Evolutionary conservation across 2,888 invertebrate genomes (phyloP), one percentile per base, ranked within the genome.

Genomic region (Caenorhabditis imperialis): DNA sequence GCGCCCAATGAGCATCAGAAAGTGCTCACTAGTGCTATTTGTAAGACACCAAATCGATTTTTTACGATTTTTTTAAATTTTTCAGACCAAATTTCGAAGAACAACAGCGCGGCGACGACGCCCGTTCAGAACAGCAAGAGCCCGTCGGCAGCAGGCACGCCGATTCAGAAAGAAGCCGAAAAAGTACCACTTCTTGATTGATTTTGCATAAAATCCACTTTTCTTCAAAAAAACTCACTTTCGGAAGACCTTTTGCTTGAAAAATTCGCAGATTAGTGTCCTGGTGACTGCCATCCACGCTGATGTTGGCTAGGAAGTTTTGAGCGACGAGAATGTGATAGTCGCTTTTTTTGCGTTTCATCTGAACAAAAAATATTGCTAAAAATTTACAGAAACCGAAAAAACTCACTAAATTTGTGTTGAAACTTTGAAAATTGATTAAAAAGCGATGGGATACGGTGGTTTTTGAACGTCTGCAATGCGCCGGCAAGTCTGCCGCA

Each of bases 251-350:
- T 23, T 69, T 65, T 20, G 70, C 18, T 18, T 74, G 54, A 54
- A 82, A 82, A n/a, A 82, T 79, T 70, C 75, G 37, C 72, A 91
- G 88, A 57, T 91, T 91, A 62, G 91, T 91, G 77, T 89, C 89
- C 20, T 85, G 92, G 89, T 93, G 93, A 84, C 93, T 93, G 81
- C 96, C 96, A 91, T 96, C 95, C 78, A 96, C 91, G 77, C 96
- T 95, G 89, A 97, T 96, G 90, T 96, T 96, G 60, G 95, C 93
- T 84, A 97, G 91, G 91, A 96, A 97, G 88, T 94, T 93, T 88
- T 95, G 92, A 84, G 96, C 96, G 88, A 95, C 94, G 85, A 95
- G 92, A 89, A 94, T 92, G 48, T 77, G 73, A 45, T 82, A 82
- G 35, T 77, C 77, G 18, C 57, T 61, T 65, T 73, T 73, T 38